Evolutionary conservation across 2,888 invertebrate genomes (phyloP), one percentile per base, ranked within the genome.

Genomic region (Lasioglossum zephyrum): DNA sequence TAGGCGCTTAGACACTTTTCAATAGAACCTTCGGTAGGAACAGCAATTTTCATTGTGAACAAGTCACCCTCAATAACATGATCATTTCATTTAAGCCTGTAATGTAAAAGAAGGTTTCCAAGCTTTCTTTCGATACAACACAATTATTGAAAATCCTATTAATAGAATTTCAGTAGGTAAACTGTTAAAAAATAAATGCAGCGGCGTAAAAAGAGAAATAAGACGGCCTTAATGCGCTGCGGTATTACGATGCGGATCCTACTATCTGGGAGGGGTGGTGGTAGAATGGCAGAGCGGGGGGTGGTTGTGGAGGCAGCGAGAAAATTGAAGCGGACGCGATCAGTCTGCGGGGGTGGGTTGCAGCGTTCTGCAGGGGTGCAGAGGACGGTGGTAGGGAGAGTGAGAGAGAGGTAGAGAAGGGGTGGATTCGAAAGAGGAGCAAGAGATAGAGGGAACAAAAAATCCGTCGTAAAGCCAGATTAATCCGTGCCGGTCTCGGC

Each of bases 401-500:
- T 6, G 63, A 11, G n/a, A 16, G 47, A 49, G 22, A 44, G 47
- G 75, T 69, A 16, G 22, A 16, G 49, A 49, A 39, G 53, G 47
- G 77, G 39, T 13, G 74, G n/a, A 11, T 57, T n/a, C 76, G 84
- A 75, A 53, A 47, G 81, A 72, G 78, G n/a, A 63, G 72, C 73
- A 76, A 36, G 57, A 74, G 81, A 84, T 80, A 80, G 80, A 69
- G 49, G 75, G 86, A 79, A 82, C 76, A 85, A 91, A 91, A 89
- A 89, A 90, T 88, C 77, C 86, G 87, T 85, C 87, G 89, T 82
- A 86, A 84, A 91, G 89, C 81, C 80, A 88, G 87, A 91, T 91
- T 89, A 89, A 92, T 90, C 90, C 91, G 81, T 79, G 88, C 75
- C 79, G 88, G 85, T 79, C 85, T 79, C 84, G 81, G 80, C 88